phyloP scores from a whole-genome alignment of 2,113 vertebrate genomes.

The Pedetes capensis region DNA sequence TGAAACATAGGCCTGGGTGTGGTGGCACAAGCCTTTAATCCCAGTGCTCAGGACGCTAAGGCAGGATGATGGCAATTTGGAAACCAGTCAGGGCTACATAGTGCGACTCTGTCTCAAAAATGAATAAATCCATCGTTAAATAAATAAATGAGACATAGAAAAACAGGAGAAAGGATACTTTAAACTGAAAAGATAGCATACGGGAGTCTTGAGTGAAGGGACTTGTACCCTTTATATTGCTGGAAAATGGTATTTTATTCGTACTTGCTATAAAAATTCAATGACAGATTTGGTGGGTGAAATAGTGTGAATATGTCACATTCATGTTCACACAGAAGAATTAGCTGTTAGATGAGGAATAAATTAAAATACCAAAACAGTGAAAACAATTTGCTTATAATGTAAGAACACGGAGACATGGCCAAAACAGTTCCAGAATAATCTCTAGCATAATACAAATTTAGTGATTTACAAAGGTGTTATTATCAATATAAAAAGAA shows the following conservation, averaged over 20 bases:
- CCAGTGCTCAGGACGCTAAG: no score
- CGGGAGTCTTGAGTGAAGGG: not conserved
- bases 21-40: no score
- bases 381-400: not conserved
- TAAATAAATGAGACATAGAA: not conserved
- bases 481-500: not conserved
- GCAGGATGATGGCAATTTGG: no score
- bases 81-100: no score
- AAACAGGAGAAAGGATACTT: not conserved
- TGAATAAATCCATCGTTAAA: no score
- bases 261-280: not conserved
- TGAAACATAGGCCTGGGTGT: not conserved
- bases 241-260: not conserved
- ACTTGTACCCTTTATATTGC: not conserved
- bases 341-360: not conserved
- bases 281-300: not conserved
- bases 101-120: no score
- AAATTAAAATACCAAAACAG: not conserved
- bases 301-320: not conserved
- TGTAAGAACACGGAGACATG: not conserved
- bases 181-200: not conserved
- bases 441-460: not conserved
- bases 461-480: not conserved
- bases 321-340: not conserved
- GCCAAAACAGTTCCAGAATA: not conserved